phyloP scores from a whole-genome alignment of 2,797 vertebrate species.

The Meriones psammophilus region DNA sequence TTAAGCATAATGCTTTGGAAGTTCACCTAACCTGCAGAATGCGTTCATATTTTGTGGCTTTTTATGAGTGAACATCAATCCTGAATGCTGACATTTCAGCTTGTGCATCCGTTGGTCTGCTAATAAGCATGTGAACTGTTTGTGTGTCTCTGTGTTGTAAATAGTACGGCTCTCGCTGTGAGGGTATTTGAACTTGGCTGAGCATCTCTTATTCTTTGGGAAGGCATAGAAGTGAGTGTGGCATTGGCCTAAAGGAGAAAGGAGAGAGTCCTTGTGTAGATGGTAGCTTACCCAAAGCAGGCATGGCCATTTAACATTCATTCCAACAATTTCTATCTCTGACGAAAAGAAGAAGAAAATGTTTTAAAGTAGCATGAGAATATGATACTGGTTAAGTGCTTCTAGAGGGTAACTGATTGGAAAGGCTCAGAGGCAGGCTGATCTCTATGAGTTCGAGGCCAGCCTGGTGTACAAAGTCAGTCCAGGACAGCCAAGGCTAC shows the following conservation, averaged over 20 bases:
- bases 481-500: no score
- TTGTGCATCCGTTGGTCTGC: not conserved
- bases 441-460: no score
- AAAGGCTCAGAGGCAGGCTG: not conserved
- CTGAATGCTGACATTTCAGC: not conserved
- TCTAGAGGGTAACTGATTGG: not conserved
- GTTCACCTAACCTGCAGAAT: not conserved
- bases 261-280: not conserved
- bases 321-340: not conserved
- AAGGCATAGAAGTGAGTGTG: not conserved
- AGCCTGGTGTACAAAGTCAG: no score
- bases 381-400: not conserved
- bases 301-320: not conserved
- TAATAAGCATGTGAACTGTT: not conserved
- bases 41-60: not conserved
- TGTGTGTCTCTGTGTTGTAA: not conserved
- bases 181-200: not conserved
- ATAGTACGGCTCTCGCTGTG: not conserved
- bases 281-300: not conserved
- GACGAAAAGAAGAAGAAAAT: not conserved
- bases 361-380: not conserved
- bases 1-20: slow-evolving; percentile 9
- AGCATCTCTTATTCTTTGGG: not conserved
- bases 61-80: not conserved
- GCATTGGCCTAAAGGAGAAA: not conserved